A percentile compares a stretch with the other conserved stretches of the same genome.
Evolutionary conservation across 2,113 vertebrate genomes (phyloP).

Genomic region (Bothrops jararaca): DNA sequence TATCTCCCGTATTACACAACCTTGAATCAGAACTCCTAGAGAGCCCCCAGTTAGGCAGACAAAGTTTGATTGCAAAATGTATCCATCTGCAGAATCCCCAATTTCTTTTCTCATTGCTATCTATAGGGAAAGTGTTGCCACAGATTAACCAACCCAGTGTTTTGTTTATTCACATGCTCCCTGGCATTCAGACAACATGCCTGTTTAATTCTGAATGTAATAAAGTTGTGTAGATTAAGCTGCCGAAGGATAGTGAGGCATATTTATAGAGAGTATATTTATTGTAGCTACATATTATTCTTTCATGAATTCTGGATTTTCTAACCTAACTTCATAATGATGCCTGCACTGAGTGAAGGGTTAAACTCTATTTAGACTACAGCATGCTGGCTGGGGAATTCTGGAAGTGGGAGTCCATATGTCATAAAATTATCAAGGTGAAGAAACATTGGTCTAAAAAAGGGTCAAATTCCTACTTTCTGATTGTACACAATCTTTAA

Average conservation of each 20-base stretch:
- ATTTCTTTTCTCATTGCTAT: not conserved
- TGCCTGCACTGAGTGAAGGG: not conserved
- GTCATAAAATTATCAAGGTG: not conserved
- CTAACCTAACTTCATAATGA: not conserved
- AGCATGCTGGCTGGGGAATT: not conserved
- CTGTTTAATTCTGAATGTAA: not conserved
- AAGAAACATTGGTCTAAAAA: not conserved
- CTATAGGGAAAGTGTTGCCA: not conserved
- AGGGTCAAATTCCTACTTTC: not conserved
- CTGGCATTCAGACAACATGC: not conserved
- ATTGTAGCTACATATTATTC: not conserved
- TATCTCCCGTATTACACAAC: constrained; percentile 9
- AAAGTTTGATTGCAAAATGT: not conserved
- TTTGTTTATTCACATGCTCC: not conserved
- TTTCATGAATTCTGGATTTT: not conserved
- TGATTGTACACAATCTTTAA: not conserved
- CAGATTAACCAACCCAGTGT: not conserved
- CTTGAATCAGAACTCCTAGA: not conserved
- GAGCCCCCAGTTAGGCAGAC: not conserved
- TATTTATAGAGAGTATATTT: not conserved
- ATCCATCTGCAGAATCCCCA: not conserved
- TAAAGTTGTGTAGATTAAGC: not conserved
- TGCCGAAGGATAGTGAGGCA: not conserved
- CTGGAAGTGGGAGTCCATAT: not conserved
- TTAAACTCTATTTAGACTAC: not conserved